Conservation (phyloP, 2,113 vertebrate species). For the Amazona guildingii region DNA sequence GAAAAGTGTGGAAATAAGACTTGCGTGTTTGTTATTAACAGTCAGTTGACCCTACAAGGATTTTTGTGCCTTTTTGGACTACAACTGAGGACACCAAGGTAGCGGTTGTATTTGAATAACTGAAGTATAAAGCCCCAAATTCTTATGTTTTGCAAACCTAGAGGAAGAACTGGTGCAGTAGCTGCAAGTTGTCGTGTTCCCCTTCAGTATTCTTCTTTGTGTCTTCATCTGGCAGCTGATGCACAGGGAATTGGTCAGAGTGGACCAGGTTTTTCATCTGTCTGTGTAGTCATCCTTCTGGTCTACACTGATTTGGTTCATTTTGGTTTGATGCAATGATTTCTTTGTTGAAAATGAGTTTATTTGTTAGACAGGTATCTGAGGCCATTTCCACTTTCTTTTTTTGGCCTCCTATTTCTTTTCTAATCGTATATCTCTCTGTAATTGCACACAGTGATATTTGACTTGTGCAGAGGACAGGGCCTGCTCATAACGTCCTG, state of each 20-base stretch:
- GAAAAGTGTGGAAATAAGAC: not conserved
- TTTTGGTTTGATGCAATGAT: not conserved
- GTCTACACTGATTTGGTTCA: not conserved
- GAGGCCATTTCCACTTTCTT: not conserved
- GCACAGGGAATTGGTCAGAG: rapidly evolving
- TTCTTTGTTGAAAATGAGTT: not conserved
- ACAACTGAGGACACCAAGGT: not conserved
- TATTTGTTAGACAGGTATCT: not conserved
- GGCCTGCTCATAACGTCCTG: not conserved
- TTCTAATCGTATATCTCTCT: not conserved
- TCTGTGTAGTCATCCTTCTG: not conserved
- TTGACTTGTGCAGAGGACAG: not conserved
- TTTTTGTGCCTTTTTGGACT: not conserved
- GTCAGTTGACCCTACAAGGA: not conserved
- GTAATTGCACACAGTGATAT: not conserved
- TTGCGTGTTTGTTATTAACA: not conserved
- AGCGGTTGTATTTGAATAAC: rapidly evolving
- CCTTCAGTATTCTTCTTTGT: rapidly evolving
- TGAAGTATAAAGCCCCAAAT: not conserved
- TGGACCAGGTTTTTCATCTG: not conserved
- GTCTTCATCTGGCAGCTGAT: not conserved
- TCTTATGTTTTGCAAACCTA: rapidly evolving
- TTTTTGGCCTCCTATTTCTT: not conserved
- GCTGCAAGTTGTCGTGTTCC: rapidly evolving
- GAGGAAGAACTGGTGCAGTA: not conserved